Evolutionary conservation across 2,888 invertebrate species (phyloP).

Genomic region (Nymphalis c-album): DNA sequence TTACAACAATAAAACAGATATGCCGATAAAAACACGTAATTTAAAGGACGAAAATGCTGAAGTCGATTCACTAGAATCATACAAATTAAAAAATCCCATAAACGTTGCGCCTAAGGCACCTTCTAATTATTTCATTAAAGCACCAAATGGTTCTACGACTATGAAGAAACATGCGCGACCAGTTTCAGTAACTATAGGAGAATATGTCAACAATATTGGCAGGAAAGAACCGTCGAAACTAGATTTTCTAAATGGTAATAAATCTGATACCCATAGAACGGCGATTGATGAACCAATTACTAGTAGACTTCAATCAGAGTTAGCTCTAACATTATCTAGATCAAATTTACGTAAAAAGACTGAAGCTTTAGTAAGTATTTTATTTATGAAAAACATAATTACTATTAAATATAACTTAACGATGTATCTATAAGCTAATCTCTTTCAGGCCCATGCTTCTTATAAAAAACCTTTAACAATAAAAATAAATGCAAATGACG

Average conservation of each 20-base stretch:
- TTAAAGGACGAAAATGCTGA: constrained; percentile 83
- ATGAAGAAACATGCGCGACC: constrained; percentile 82
- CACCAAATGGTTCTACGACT: constrained; percentile 78
- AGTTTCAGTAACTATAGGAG: constrained; percentile 87
- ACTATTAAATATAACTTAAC: not conserved
- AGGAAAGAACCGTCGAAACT: constrained; percentile 86
- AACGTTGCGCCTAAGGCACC: constrained; percentile 85
- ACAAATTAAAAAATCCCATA: constrained; percentile 84
- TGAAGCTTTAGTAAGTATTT: constrained; percentile 81
- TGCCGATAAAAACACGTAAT: constrained; percentile 52
- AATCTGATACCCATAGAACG: constrained; percentile 61
- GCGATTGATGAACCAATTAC: constrained; percentile 79
- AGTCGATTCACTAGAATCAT: constrained; percentile 88
- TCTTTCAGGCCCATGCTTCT: constrained; percentile 64
- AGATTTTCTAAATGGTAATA: constrained; percentile 83
- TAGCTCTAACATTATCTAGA: constrained; percentile 87
- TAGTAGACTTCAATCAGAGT: constrained; percentile 86
- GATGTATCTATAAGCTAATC: constrained; percentile 40
- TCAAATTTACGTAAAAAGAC: constrained; percentile 88
- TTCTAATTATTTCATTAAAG: constrained; percentile 84
- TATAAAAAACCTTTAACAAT: constrained; percentile 42
- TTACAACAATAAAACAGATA: constrained; percentile 58
- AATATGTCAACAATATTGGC: constrained; percentile 82
- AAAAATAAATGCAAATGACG: constrained; percentile 57
- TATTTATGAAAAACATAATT: constrained; percentile 3